A percentile compares a stretch with the other conserved stretches of the same genome.
These are phyloP conservation scores for Monoplex corrugatus DNA, from an alignment of 2,888 invertebrate genomes.

Conservation along the genomic window DNA sequence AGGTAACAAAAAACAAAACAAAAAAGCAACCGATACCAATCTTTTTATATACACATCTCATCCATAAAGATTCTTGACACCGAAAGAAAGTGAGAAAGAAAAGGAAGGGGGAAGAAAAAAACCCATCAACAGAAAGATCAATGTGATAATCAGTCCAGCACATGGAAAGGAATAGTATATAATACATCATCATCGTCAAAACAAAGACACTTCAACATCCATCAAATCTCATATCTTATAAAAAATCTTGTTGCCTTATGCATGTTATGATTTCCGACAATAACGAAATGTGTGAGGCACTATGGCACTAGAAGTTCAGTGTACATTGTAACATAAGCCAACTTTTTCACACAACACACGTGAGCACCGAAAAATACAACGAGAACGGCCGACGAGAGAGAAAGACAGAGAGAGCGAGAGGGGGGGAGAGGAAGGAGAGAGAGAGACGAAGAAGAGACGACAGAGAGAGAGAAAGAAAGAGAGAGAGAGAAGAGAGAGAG, in stretches of 20 bases:
- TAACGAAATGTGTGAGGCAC: constrained; percentile 49
- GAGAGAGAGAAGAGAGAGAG: constrained; percentile 14
- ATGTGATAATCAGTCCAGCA: too few relatives aligned
- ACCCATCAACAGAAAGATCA: too few relatives aligned
- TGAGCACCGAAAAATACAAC: constrained; percentile 41
- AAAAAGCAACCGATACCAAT: not conserved
- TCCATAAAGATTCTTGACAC: not conserved
- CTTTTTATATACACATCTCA: constrained; percentile 10
- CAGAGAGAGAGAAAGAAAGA: not conserved
- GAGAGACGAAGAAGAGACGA: not conserved
- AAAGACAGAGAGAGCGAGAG: not conserved
- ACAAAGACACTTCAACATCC: constrained; percentile 39
- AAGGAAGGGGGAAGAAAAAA: not conserved
- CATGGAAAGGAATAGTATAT: not conserved
- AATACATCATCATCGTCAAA: constrained; percentile 22
- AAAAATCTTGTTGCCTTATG: constrained; percentile 46
- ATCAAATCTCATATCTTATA: constrained; percentile 45
- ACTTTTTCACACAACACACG: not conserved
- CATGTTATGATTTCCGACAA: constrained; percentile 33
- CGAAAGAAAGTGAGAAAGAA: not conserved
- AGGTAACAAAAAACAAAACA: not conserved
- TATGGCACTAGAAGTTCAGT: constrained; percentile 48
- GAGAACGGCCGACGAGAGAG: not conserved
- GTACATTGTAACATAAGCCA: constrained; percentile 44
- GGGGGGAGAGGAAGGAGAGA: not conserved